phyloP scores from a whole-genome alignment of 2,113 vertebrate genomes.

The Circaetus gallicus region DNA sequence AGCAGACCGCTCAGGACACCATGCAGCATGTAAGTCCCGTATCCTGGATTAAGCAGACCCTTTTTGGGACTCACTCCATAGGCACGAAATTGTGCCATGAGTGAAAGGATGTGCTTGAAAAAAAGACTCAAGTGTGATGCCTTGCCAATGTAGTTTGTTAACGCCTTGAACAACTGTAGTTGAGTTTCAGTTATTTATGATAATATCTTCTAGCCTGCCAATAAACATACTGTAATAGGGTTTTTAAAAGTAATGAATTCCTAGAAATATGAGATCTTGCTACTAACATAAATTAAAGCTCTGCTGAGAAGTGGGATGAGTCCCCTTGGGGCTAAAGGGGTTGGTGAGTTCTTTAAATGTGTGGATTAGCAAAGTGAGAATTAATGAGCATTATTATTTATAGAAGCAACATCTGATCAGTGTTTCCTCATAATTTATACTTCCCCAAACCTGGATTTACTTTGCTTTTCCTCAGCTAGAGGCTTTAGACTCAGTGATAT shows the following conservation, averaged over 20 bases:
- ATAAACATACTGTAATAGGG: constrained; percentile 13
- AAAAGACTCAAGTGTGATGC: not conserved
- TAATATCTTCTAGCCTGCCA: constrained; percentile 29
- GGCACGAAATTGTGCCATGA: not conserved
- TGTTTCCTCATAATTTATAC: not conserved
- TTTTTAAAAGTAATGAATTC: constrained; percentile 35
- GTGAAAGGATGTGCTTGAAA: not conserved
- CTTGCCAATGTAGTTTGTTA: constrained; percentile 32
- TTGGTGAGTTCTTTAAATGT: constrained; percentile 22
- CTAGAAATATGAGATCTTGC: constrained; percentile 38
- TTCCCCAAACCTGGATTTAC: not conserved
- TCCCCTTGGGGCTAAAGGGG: not conserved
- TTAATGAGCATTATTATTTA: constrained; percentile 64
- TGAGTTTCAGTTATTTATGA: constrained; percentile 46
- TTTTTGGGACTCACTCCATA: not conserved
- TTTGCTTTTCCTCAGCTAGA: not conserved
- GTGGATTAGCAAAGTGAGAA: constrained; percentile 43
- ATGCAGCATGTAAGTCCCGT: not conserved
- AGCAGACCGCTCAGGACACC: not conserved
- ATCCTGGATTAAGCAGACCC: not conserved
- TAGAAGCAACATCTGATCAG: constrained; percentile 45
- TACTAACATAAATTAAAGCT: constrained; percentile 34
- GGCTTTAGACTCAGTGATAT: not conserved
- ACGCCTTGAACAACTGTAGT: not conserved
- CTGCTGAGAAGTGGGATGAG: constrained; percentile 17